phyloP scores from a whole-genome alignment of 1,140 invertebrate species.

The Drosophila funebris region DNA sequence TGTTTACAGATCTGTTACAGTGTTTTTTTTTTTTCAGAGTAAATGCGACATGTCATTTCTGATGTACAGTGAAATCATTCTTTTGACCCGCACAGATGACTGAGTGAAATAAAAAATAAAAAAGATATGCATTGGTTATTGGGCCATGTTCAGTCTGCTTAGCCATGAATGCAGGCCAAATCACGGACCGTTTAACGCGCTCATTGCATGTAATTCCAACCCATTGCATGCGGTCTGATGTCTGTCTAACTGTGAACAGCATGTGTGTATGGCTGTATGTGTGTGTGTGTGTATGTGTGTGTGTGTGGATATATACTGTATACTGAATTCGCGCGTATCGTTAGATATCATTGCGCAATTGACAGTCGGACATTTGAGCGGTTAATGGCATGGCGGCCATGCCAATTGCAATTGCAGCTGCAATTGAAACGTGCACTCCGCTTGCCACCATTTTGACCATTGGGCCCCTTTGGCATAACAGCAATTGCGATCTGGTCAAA shows the following conservation, averaged over 20 bases:
- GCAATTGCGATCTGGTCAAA: constrained; percentile 35
- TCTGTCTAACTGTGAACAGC: constrained; percentile 16
- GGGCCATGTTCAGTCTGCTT: constrained; percentile 33
- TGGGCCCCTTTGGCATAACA: neutral
- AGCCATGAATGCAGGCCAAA: constrained; percentile 44
- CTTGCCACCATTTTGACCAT: neutral
- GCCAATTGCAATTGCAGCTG: constrained; percentile 20
- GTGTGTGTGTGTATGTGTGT: neutral
- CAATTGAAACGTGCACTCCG: constrained; percentile 10
- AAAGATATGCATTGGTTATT: constrained; percentile 46
- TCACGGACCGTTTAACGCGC: constrained; percentile 58
- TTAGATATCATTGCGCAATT: constrained; percentile 68
- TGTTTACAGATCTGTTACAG: too few species aligned
- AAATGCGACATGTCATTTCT: too few species aligned
- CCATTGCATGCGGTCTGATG: constrained; percentile 56
- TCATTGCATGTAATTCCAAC: constrained; percentile 65
- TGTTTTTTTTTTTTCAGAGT: too few species aligned
- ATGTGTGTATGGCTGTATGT: neutral
- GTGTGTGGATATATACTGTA: constrained; percentile 1
- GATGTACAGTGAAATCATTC: neutral
- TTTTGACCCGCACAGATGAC: too few species aligned
- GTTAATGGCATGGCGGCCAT: constrained; percentile 42
- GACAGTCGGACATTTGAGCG: constrained; percentile 60
- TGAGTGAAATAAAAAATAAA: neutral
- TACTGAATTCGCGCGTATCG: constrained; percentile 42